A percentile compares a stretch with the other conserved stretches of the same genome.
phyloP scores from a whole-genome alignment of 2,113 vertebrate genomes.

The Laticauda colubrina region DNA sequence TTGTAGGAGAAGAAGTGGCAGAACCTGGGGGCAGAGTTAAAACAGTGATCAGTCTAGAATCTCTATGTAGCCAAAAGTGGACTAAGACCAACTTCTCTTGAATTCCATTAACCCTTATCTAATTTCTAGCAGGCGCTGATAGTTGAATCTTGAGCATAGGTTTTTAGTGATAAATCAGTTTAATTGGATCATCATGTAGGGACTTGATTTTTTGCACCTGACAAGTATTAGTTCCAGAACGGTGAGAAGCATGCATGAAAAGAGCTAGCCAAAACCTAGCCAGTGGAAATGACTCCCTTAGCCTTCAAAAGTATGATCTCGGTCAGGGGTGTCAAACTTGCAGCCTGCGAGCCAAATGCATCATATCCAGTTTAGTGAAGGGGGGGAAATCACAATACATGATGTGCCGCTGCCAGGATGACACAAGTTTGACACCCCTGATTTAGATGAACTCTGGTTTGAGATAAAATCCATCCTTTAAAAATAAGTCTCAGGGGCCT shows the following conservation, averaged over 20 bases:
- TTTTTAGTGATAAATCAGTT: neutral
- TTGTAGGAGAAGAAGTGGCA: neutral
- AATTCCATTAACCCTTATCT: neutral
- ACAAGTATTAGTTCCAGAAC: neutral
- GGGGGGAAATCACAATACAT: no score
- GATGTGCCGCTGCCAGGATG: rapidly evolving
- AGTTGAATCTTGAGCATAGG: neutral
- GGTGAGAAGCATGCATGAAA: neutral
- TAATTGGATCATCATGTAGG: neutral
- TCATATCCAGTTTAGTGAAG: no score
- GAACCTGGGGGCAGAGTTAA: neutral
- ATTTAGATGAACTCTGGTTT: neutral
- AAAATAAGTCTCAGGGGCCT: neutral
- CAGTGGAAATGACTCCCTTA: neutral
- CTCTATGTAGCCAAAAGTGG: neutral
- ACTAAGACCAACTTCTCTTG: neutral
- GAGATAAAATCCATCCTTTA: neutral
- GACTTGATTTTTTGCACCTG: neutral
- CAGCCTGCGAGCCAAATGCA: no score
- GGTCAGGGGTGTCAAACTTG: neutral
- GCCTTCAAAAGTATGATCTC: neutral
- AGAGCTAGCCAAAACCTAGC: neutral
- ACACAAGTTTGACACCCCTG: neutral
- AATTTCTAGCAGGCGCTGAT: neutral
- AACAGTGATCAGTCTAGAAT: neutral